Conservation (phyloP, 2,113 vertebrate species). For the Antechinus stuartii region DNA sequence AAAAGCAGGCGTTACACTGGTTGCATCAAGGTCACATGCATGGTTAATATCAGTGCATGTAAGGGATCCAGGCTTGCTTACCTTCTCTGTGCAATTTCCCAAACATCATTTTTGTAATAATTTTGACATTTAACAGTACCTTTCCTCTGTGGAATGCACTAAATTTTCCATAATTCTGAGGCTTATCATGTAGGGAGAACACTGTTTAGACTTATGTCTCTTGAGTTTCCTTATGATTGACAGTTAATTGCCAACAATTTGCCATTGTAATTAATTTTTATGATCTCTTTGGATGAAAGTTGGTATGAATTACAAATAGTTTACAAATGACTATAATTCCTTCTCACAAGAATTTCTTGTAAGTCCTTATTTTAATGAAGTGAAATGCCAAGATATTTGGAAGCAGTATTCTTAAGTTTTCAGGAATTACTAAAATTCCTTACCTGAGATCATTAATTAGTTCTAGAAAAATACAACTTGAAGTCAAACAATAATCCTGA, state of each 20-base stretch:
- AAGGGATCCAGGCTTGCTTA: background rate
- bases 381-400: constrained; percentile 39
- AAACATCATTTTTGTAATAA: background rate
- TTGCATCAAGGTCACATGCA: background rate
- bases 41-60: background rate
- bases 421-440: background rate
- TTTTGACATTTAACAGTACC: background rate
- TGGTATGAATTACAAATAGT: constrained; percentile 45
- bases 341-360: constrained; percentile 4
- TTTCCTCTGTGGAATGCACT: background rate
- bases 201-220: constrained; percentile 42
- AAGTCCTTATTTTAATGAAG: constrained; percentile 55
- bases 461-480: background rate
- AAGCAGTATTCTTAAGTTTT: constrained; percentile 34
- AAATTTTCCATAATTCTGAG: constrained; percentile 17
- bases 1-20: background rate
- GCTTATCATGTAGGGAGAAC: constrained; percentile 13
- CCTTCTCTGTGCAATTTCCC: background rate
- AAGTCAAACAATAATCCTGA: background rate
- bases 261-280: constrained; percentile 61
- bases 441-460: background rate
- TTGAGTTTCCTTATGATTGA: constrained; percentile 49
- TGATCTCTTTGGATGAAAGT: constrained; percentile 56
- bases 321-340: constrained; percentile 54
- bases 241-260: constrained; percentile 24